Evolutionary conservation across 2,888 invertebrate species (phyloP), one percentile per base, ranked within the genome.

Genomic region (Zonitis immaculata): DNA sequence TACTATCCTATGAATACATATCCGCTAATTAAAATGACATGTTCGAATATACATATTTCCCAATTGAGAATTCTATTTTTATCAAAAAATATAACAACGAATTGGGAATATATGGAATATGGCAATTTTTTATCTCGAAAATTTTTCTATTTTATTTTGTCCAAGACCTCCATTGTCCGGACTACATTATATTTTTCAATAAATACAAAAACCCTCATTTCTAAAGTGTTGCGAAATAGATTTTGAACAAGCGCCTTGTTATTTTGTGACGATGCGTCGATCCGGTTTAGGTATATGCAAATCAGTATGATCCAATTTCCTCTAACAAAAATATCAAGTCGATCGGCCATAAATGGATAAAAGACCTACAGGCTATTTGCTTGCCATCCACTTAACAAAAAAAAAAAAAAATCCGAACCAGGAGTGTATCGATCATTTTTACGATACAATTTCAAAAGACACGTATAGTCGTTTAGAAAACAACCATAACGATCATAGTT

Each of bases 281-380:
- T 67, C 62, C 66, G 62, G 67, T 68, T 68, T 68, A 68, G 67
- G 67, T 68, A 62, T 70, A 71, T 69, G 69, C 66, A 70, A 69
- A 71, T 69, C 66, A 66, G 64, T 66, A 60, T 65, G 66, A 69
- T 70, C 67, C 70, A 71, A 70, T 70, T 70, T 70, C 66, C 70
- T 62, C 61, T 63, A 65, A 67, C 68, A 67, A 70, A 70, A 71
- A 70, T 69, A 69, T 69, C 67, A 66, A 64, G 64, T 66, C 64
- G 64, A 65, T 61, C 62, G 60, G 54, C 54, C 61, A 63, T 66
- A 68, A 69, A 66, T 68, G 66, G 67, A 69, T 66, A 60, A 64
- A 66, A 67, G 66, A 62, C 62, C 70, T 63, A 51, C 55, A 51
- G 65, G 70, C 69, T 66, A 65, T 68, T 68, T 66, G 68, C 66